Evolutionary conservation across 2,888 invertebrate genomes (phyloP).

Genomic region (Gymnosoma rotundatum): DNA sequence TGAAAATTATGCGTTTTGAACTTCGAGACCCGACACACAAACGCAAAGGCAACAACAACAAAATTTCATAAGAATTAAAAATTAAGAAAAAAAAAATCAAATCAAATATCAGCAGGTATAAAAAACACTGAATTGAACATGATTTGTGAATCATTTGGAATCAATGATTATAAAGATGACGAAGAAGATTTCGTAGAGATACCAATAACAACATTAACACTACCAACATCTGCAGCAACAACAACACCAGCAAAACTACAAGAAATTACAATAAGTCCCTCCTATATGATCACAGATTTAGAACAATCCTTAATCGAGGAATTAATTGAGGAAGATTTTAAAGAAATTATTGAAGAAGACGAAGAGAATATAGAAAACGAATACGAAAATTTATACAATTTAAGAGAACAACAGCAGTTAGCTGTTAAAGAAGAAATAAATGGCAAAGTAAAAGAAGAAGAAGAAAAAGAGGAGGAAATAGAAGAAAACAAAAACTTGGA

Average conservation of each 20-base stretch:
- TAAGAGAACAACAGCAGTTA: conserved; percentile 27
- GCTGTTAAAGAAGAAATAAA: not conserved
- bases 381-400: conserved; percentile 21
- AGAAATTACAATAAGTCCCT: conserved; percentile 49
- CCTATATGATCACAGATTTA: conserved; percentile 52
- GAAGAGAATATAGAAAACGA: conserved; percentile 43
- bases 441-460: not conserved
- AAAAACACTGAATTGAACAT: conserved; percentile 47
- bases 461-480: not conserved
- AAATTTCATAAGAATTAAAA: conserved; percentile 22
- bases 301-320: conserved; percentile 59
- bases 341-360: conserved; percentile 60
- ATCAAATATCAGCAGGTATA: conserved; percentile 17
- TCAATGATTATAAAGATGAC: conserved; percentile 62
- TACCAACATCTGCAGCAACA: conserved; percentile 26
- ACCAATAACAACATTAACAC: conserved; percentile 29
- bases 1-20: conserved; percentile 52
- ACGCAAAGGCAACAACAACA: not conserved
- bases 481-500: not conserved
- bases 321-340: conserved; percentile 63
- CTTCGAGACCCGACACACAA: conserved; percentile 29
- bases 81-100: conserved; percentile 10
- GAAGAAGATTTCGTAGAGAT: conserved; percentile 50
- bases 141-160: conserved; percentile 63
- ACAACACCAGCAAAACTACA: conserved; percentile 26